These are phyloP conservation scores for Pterocles orientalis DNA, from an alignment of 2,113 vertebrate genomes.

Conservation along the genomic window DNA sequence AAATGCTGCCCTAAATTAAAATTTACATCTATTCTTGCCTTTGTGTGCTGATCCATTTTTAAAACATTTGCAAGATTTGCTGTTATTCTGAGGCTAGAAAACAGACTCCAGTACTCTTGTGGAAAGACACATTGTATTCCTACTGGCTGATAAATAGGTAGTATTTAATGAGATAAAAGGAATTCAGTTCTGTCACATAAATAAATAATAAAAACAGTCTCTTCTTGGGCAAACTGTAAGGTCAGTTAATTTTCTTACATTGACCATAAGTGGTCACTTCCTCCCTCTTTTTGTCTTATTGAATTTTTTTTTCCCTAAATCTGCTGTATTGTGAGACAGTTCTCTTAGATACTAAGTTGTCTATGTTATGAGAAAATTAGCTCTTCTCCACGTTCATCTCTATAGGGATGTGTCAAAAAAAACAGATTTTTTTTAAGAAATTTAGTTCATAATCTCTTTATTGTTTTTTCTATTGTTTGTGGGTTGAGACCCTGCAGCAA, in stretches of 20 bases:
- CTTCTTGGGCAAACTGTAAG: not conserved
- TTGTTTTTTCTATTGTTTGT: not conserved
- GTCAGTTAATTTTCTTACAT: not conserved
- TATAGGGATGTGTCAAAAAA: not conserved
- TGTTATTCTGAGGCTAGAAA: slow-evolving; percentile 6
- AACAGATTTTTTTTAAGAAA: not conserved
- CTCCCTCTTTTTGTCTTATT: not conserved
- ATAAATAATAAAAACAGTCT: not conserved
- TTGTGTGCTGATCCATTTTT: slow-evolving; percentile 34
- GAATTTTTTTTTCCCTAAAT: not conserved
- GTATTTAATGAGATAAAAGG: not conserved
- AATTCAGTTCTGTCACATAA: not conserved
- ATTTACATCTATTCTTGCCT: slow-evolving; percentile 34
- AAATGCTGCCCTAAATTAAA: slow-evolving; percentile 38
- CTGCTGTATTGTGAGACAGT: not conserved
- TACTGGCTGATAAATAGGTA: not conserved
- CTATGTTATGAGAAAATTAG: not conserved
- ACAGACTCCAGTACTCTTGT: not conserved
- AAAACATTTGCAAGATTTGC: slow-evolving; percentile 23
- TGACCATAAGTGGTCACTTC: not conserved
- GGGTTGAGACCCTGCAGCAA: not conserved
- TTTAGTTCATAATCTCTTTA: not conserved
- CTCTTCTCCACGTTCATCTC: not conserved
- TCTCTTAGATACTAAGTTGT: not conserved
- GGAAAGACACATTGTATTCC: not conserved